Conservation (phyloP, 2,797 vertebrate genomes). For the Rhinoraja longicauda region DNA sequence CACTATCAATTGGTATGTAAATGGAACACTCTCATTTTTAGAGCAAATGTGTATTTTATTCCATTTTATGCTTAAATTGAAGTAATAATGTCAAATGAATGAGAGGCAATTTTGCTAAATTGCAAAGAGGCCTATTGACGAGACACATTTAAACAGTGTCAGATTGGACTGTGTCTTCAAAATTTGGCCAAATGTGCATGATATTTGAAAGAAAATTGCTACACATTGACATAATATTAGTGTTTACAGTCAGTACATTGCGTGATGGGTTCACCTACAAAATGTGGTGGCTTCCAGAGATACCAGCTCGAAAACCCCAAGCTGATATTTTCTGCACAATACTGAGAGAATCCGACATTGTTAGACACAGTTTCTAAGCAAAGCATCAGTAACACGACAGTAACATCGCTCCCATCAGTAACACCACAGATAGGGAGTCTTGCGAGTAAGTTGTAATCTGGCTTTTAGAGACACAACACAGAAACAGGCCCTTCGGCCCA, state of each 20-base stretch:
- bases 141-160: background rate
- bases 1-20: background rate
- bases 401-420: too few relatives aligned
- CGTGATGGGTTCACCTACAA: too few relatives aligned
- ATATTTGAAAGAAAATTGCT: background rate
- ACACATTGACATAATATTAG: background rate
- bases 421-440: too few relatives aligned
- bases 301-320: too few relatives aligned
- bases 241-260: background rate
- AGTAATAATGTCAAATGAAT: background rate
- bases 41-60: slow-evolving; percentile 1
- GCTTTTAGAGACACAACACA: too few relatives aligned
- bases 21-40: background rate
- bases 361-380: too few relatives aligned
- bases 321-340: too few relatives aligned
- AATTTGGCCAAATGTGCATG: background rate
- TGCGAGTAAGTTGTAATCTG: too few relatives aligned
- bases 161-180: background rate
- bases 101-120: slow-evolving; percentile 8
- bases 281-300: too few relatives aligned
- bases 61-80: background rate
- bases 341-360: too few relatives aligned
- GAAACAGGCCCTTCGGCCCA: too few relatives aligned
- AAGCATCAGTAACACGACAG: too few relatives aligned
- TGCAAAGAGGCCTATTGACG: background rate